Percentiles rank a stretch among this genome's conserved stretches.
phyloP scores from a whole-genome alignment of 2,113 vertebrate genomes.

The Centropristis striata region DNA sequence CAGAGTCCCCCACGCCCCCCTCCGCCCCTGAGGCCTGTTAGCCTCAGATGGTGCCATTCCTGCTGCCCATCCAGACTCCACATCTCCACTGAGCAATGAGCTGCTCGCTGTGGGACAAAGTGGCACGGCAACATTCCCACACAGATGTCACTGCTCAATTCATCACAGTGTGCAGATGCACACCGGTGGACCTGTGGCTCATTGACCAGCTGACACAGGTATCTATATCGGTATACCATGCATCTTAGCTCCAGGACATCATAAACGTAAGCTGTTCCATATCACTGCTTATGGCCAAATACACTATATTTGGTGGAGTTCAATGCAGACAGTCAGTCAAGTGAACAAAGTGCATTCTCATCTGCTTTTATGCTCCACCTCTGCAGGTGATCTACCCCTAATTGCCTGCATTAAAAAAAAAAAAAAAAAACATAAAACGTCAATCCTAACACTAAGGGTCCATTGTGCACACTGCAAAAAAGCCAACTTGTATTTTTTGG shows the following conservation, averaged over 20 bases:
- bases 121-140: slow-evolving; percentile 34
- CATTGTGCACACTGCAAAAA: too few relatives aligned
- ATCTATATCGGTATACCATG: slow-evolving; percentile 28
- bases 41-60: slow-evolving; percentile 64
- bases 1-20: slow-evolving; percentile 45
- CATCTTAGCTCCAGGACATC: slow-evolving; percentile 34
- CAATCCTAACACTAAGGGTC: too few relatives aligned
- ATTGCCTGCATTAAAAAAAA: background rate
- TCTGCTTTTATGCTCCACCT: slow-evolving; percentile 30
- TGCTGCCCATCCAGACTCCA: slow-evolving; percentile 37
- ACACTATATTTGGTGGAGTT: slow-evolving; percentile 1
- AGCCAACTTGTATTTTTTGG: too few relatives aligned
- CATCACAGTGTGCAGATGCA: slow-evolving; percentile 59
- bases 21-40: slow-evolving; percentile 56
- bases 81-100: slow-evolving; percentile 63
- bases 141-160: slow-evolving; percentile 64
- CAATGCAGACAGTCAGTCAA: background rate
- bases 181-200: slow-evolving; percentile 49
- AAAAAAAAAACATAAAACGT: too few relatives aligned
- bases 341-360: slow-evolving; percentile 42
- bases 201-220: slow-evolving; percentile 60
- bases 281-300: slow-evolving; percentile 15
- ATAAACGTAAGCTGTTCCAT: slow-evolving; percentile 11
- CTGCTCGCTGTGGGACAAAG: slow-evolving; percentile 31
- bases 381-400: slow-evolving; percentile 17